Conservation (phyloP, 2,888 invertebrate species). For the Branchinecta sandiegonensis region DNA sequence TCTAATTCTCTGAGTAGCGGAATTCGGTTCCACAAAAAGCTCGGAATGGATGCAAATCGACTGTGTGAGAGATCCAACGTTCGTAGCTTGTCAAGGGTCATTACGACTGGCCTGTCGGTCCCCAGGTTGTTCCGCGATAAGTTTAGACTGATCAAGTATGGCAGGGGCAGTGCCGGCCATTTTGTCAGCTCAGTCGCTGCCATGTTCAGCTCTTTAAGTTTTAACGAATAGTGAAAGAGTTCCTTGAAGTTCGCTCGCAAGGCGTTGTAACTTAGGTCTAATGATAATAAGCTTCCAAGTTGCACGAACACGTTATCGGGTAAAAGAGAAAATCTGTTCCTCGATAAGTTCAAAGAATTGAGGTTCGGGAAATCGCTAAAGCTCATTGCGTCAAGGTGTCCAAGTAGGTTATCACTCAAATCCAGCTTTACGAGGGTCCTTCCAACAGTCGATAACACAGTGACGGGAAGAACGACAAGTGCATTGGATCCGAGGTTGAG, state of each 20-base stretch:
- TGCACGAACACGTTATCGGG: constrained; percentile 79
- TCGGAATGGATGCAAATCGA: constrained; percentile 55
- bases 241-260: constrained; percentile 73
- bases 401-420: constrained; percentile 60
- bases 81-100: constrained; percentile 40
- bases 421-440: constrained; percentile 62
- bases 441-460: constrained; percentile 60
- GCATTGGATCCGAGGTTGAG: constrained; percentile 30
- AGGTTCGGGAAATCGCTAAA: constrained; percentile 68
- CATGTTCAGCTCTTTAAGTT: constrained; percentile 58
- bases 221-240: constrained; percentile 68
- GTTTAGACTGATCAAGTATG: constrained; percentile 61
- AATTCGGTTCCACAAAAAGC: constrained; percentile 56
- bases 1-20: constrained; percentile 58
- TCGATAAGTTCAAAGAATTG: constrained; percentile 57
- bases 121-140: constrained; percentile 60
- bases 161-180: constrained; percentile 56
- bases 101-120: constrained; percentile 53
- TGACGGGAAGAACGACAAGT: constrained; percentile 43
- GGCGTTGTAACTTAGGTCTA: constrained; percentile 65
- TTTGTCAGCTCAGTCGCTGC: constrained; percentile 59
- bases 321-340: constrained; percentile 64
- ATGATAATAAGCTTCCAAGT: constrained; percentile 51
- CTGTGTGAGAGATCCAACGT: constrained; percentile 61
- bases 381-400: constrained; percentile 73